Conservation (phyloP, 2,113 vertebrate species). For the Pholis gunnellus region DNA sequence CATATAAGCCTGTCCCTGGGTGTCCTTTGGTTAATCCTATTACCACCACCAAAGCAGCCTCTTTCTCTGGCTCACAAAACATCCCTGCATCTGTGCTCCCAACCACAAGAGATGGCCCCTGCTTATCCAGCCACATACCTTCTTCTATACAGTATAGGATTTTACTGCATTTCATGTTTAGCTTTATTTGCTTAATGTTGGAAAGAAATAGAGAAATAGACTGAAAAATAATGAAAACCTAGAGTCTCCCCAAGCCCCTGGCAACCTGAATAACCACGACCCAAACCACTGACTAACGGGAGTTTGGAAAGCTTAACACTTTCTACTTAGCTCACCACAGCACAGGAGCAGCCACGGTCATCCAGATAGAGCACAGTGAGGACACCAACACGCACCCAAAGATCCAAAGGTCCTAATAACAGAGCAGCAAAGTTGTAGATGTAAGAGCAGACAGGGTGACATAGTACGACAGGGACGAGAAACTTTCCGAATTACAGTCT, state of each 20-base stretch:
- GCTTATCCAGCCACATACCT: conserved; percentile 71
- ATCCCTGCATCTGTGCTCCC: conserved; percentile 69
- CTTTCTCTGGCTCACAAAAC: conserved; percentile 74
- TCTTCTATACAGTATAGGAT: conserved; percentile 71
- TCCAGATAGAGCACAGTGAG: conserved; percentile 34
- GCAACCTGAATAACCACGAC: conserved; percentile 67
- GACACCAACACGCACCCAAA: conserved; percentile 30
- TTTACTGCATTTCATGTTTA: conserved; percentile 71
- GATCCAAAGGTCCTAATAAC: conserved; percentile 3
- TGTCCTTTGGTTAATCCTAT: conserved; percentile 81
- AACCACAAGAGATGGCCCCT: conserved; percentile 61
- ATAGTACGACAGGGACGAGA: background rate
- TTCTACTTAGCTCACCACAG: conserved; percentile 54
- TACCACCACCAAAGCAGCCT: conserved; percentile 75
- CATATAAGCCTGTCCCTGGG: conserved; percentile 77
- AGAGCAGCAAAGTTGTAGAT: conserved; percentile 5
- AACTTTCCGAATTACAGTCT: background rate
- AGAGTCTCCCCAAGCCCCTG: conserved; percentile 50
- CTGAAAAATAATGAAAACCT: conserved; percentile 66
- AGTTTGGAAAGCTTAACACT: conserved; percentile 68
- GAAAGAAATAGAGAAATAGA: conserved; percentile 72
- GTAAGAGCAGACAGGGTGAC: background rate
- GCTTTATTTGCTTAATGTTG: conserved; percentile 77
- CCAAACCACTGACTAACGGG: conserved; percentile 9
- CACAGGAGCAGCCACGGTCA: conserved; percentile 61